Conservation (phyloP, 2,888 invertebrate species). For the Eulithis testata region DNA sequence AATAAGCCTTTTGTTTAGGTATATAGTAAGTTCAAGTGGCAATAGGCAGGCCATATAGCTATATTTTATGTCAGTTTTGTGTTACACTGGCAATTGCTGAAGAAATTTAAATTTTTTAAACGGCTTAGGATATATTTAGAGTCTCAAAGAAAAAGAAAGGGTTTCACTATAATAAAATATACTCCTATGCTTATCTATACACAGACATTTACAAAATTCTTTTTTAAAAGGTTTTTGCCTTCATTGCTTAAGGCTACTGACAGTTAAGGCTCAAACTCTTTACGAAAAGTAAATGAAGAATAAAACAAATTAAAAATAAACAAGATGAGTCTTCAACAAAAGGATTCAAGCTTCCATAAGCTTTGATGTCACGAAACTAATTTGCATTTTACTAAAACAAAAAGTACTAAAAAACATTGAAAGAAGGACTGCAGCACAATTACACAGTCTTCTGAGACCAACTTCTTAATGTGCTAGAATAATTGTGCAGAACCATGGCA, state of each 20-base stretch:
- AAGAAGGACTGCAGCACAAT: constrained; percentile 27
- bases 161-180: too few species aligned
- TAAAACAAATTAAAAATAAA: constrained; percentile 26
- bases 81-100: background rate
- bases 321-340: constrained; percentile 14
- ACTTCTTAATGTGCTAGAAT: constrained; percentile 32
- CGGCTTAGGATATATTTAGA: too few species aligned
- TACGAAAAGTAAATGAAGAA: constrained; percentile 19
- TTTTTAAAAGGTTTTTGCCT: background rate
- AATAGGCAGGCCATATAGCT: background rate
- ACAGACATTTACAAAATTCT: too few species aligned
- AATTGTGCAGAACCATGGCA: constrained; percentile 31
- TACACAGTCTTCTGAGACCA: constrained; percentile 30
- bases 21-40: background rate
- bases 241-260: background rate
- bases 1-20: too few species aligned
- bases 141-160: too few species aligned
- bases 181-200: too few species aligned
- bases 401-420: constrained; percentile 21
- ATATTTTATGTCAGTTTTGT: too few species aligned
- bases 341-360: constrained; percentile 19
- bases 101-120: background rate
- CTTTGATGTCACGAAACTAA: constrained; percentile 32
- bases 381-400: constrained; percentile 27
- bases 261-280: background rate